Percentiles rank a stretch among this genome's conserved stretches.
Conservation (phyloP, 1,140 invertebrate species). For the Rhopalosiphum padi region DNA sequence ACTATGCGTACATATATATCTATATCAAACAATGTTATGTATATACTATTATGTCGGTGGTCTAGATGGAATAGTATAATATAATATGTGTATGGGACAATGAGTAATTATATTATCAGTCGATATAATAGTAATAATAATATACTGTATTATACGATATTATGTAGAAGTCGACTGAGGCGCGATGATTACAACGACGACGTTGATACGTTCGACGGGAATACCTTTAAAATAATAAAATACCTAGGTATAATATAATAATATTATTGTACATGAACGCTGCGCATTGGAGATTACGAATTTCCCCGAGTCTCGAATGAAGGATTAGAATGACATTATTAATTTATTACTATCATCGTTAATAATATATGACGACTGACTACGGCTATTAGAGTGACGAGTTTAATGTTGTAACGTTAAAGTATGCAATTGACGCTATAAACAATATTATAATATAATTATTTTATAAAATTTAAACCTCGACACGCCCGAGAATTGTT, state of each 20-base stretch:
- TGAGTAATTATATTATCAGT: slow-evolving; percentile 4
- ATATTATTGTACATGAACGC: not conserved
- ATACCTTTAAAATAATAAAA: not conserved
- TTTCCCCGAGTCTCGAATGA: not conserved
- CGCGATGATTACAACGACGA: not conserved
- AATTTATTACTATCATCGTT: not conserved
- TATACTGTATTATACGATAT: not conserved
- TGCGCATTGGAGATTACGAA: not conserved
- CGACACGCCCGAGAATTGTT: not conserved
- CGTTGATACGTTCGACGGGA: not conserved
- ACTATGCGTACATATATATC: not conserved
- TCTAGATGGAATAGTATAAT: not conserved
- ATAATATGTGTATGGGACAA: not conserved
- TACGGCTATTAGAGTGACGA: no score
- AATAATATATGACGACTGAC: not conserved
- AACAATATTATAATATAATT: not conserved
- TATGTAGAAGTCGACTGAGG: not conserved
- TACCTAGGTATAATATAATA: not conserved
- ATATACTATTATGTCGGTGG: not conserved
- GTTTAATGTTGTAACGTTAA: not conserved
- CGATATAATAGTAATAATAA: not conserved
- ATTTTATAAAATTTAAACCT: not conserved
- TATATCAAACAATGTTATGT: not conserved
- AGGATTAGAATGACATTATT: not conserved
- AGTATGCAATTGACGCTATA: not conserved